phyloP scores from a whole-genome alignment of 2,888 invertebrate species.

The Syritta pipiens region DNA sequence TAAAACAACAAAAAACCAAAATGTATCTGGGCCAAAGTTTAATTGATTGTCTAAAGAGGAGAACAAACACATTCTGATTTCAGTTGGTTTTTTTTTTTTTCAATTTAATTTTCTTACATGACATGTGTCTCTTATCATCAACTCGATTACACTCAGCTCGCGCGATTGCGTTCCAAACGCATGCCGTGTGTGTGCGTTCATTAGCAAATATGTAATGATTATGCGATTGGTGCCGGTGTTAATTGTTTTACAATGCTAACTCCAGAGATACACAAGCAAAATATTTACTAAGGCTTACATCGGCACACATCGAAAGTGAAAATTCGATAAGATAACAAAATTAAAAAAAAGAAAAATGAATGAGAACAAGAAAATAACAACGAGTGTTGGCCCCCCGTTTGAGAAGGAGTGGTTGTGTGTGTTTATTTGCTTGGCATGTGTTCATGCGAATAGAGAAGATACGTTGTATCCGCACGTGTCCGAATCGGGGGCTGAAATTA shows the following conservation, averaged over 20 bases:
- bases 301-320: conserved; percentile 35
- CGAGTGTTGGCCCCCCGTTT: not conserved
- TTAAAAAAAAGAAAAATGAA: too few relatives aligned
- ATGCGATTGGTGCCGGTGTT: conserved; percentile 21
- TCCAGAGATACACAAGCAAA: not conserved
- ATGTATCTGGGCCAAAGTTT: too few relatives aligned
- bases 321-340: conserved; percentile 40
- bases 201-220: conserved; percentile 22
- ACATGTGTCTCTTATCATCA: conserved; percentile 13
- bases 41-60: too few relatives aligned
- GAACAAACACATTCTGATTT: too few relatives aligned
- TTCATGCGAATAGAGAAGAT: too few relatives aligned
- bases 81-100: too few relatives aligned
- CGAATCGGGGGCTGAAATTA: not conserved
- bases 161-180: too few relatives aligned
- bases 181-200: not conserved
- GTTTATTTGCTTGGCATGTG: not conserved
- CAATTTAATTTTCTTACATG: too few relatives aligned
- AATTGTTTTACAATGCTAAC: conserved; percentile 27
- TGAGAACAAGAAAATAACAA: conserved; percentile 14
- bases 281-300: conserved; percentile 14
- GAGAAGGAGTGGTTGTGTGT: not conserved
- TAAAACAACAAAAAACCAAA: too few relatives aligned
- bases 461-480: conserved; percentile 12
- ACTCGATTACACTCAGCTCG: not conserved